Percentiles rank a stretch among this genome's conserved stretches.
Evolutionary conservation across 2,888 invertebrate species (phyloP).

Genomic region (Ptychoptera contaminata): DNA sequence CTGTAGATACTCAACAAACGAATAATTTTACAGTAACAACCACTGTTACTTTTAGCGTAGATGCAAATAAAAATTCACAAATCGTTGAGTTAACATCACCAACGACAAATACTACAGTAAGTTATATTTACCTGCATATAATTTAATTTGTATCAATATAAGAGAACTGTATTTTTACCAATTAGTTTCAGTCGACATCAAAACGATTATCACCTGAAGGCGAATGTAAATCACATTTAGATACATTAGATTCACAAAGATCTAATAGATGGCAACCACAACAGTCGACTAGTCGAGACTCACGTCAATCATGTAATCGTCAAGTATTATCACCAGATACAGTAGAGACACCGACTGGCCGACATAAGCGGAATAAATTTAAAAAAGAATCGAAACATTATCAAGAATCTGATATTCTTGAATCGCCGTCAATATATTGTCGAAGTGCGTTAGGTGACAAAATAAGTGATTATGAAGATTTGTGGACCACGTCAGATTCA

Average conservation of each 20-base stretch:
- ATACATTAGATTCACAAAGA: slow-evolving; percentile 48
- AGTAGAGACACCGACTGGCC: slow-evolving; percentile 31
- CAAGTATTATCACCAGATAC: slow-evolving; percentile 29
- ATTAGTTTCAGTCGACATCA: slow-evolving; percentile 43
- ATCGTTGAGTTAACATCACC: slow-evolving; percentile 30
- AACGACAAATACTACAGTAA: slow-evolving; percentile 17
- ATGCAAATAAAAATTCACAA: slow-evolving; percentile 17
- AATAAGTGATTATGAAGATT: slow-evolving; percentile 88
- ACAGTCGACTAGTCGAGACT: slow-evolving; percentile 42
- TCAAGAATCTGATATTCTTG: slow-evolving; percentile 70
- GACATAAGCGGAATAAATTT: slow-evolving; percentile 31
- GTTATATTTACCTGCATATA: background rate
- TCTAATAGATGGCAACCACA: slow-evolving; percentile 26
- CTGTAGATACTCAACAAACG: slow-evolving; percentile 32
- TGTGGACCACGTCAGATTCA: slow-evolving; percentile 50
- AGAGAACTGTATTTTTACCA: background rate
- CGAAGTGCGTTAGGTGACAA: slow-evolving; percentile 80
- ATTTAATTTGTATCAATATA: background rate
- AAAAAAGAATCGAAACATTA: slow-evolving; percentile 56
- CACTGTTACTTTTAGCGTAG: slow-evolving; percentile 69
- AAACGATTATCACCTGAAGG: slow-evolving; percentile 59
- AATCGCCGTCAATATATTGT: slow-evolving; percentile 68
- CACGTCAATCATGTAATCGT: slow-evolving; percentile 34
- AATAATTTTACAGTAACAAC: slow-evolving; percentile 71
- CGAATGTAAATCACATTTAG: slow-evolving; percentile 23